Percentiles rank a stretch among this genome's conserved stretches.
Evolutionary conservation across 2,888 invertebrate species (phyloP).

Genomic region (Drosophila suboccidentalis): DNA sequence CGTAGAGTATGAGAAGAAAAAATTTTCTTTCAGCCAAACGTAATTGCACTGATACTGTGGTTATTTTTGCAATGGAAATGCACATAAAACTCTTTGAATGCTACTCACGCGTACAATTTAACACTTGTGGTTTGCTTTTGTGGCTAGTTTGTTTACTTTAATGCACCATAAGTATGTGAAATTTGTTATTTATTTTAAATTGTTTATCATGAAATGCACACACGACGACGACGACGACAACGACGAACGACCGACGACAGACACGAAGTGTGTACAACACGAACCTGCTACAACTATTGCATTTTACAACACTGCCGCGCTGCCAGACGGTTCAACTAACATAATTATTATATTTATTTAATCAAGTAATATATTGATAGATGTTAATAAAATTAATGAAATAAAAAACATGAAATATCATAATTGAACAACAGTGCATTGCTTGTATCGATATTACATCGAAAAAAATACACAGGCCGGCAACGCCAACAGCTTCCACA

Average conservation of each 20-base stretch:
- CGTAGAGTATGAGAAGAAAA: conserved; percentile 62
- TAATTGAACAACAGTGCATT: background rate
- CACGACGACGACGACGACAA: conserved; percentile 62
- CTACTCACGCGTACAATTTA: conserved; percentile 69
- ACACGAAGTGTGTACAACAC: conserved; percentile 62
- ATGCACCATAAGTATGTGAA: conserved; percentile 58
- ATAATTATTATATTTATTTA: background rate
- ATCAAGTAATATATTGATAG: background rate
- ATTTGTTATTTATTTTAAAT: conserved; percentile 72
- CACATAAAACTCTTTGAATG: conserved; percentile 49
- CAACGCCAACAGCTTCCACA: conserved; percentile 13
- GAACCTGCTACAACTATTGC: conserved; percentile 24
- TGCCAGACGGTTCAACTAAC: conserved; percentile 23
- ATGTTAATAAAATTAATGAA: background rate
- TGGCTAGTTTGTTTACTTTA: conserved; percentile 59
- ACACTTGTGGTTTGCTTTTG: conserved; percentile 52
- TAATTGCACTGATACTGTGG: conserved; percentile 60
- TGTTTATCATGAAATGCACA: conserved; percentile 79
- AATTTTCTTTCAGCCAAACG: conserved; percentile 66
- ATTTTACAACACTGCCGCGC: conserved; percentile 46
- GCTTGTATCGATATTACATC: background rate
- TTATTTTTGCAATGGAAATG: conserved; percentile 46
- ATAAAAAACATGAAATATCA: background rate
- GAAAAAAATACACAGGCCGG: conserved; percentile 3
- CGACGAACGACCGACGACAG: conserved; percentile 58